Conservation (phyloP, 2,797 vertebrate species). For the Geotrypetes seraphini region DNA sequence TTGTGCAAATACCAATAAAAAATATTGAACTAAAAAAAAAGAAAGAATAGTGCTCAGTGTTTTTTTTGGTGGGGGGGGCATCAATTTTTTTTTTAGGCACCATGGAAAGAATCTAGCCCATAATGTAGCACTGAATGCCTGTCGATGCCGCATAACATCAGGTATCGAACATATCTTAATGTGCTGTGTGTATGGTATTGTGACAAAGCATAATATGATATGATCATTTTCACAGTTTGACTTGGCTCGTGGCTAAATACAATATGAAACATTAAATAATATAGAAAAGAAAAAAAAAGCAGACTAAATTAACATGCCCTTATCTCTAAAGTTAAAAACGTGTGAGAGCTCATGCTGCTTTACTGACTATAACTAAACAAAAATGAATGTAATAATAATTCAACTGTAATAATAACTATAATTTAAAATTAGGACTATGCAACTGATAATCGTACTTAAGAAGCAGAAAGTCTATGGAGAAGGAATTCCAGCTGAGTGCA, state of each 20-base stretch:
- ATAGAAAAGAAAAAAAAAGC: slow-evolving; percentile 9
- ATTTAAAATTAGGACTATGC: slow-evolving; percentile 30
- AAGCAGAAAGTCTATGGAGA: slow-evolving; percentile 29
- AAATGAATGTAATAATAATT: slow-evolving; percentile 21
- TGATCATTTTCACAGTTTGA: slow-evolving; percentile 3
- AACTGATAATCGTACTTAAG: slow-evolving; percentile 28
- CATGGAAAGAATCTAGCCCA: no score
- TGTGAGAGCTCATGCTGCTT: slow-evolving; percentile 10
- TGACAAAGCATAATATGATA: background rate
- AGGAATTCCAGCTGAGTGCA: slow-evolving; percentile 40
- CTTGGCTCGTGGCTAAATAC: slow-evolving; percentile 13
- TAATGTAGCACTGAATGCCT: no score
- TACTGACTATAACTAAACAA: slow-evolving; percentile 2
- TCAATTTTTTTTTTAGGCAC: no score
- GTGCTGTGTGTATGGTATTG: no score
- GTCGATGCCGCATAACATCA: no score
- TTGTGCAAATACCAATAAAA: no score
- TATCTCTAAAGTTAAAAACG: background rate
- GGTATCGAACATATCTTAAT: no score
- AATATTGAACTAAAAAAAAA: no score
- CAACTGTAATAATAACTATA: slow-evolving; percentile 30
- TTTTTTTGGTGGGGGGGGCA: no score
- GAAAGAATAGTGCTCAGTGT: no score
- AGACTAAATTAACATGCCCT: background rate
- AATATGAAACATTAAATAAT: slow-evolving; percentile 13